Base-by-base conservation (phyloP, 2,888 invertebrate genomes). In the Eumacrocentrus americanus region DNA sequence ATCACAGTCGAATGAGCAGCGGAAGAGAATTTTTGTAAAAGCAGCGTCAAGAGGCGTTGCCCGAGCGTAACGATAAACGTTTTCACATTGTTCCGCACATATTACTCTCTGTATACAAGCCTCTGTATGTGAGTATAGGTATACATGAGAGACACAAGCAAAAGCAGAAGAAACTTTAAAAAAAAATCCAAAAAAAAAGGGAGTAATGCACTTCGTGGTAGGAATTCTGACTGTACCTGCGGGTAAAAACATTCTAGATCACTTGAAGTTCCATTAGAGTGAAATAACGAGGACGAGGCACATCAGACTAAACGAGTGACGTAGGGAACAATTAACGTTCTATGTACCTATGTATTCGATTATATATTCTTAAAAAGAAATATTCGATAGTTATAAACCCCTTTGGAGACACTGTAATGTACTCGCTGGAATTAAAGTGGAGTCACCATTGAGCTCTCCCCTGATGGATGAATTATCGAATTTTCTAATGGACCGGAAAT, bases 11-110 rank as follows among this genome's bases (percentile, higher is more conserved):
- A 57, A 20, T 48, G 48, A 38, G 12, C 37, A 37, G 23, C 25
- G 12, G 22, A 37, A 20, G 47, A 48, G 37, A 57, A 44, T 56
- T 37, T 25, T 37, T 12, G 11, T 18, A 18, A 57, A 40, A 40
- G 18, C 25, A 47, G 20, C 12, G 29, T 22, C 6, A 44, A 35
- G 52, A 37, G 46, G 58, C 46, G 52, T 58, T 59, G 59, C 54
- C 59, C 40, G 48, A 59, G 59, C 59, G 59, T 59, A 53, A 59
- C 59, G 59, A 59, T 59, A 59, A 59, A 59, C 54, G 34, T 54
- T 48, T 48, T 9, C 40, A 50, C 46, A 59, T 59, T 54, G 59
- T 59, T 59, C 47, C 59, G 35, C 48, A 38, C 38, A n/a, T 38
- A 12, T 23, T 12, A 23, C 9, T 22, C 18, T 42, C 16, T 11